These are phyloP conservation scores for Gallinago stenura DNA, from an alignment of 2,797 vertebrate genomes.

Conservation along the genomic window DNA sequence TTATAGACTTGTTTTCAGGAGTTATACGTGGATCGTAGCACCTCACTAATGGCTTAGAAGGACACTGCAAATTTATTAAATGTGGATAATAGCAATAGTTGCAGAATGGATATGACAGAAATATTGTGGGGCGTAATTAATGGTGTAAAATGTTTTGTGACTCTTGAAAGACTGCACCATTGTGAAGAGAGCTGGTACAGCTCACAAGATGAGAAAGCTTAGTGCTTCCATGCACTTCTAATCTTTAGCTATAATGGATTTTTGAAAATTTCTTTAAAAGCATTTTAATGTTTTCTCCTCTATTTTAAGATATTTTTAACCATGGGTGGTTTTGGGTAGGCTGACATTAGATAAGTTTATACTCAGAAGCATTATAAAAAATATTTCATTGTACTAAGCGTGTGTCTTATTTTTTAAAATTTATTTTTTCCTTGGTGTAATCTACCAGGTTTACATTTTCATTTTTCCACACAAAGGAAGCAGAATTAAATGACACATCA, in stretches of 20 bases:
- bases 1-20: not conserved
- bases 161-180: not conserved
- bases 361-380: not conserved
- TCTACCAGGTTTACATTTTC: not conserved
- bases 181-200: not conserved
- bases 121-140: not conserved
- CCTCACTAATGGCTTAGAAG: not conserved
- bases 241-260: not conserved
- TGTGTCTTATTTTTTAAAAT: not conserved
- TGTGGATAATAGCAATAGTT: not conserved
- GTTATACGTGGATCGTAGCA: not conserved
- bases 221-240: not conserved
- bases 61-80: not conserved
- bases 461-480: constrained; percentile 4
- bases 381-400: not conserved
- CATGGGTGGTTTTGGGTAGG: not conserved
- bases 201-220: not conserved
- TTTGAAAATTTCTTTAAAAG: not conserved
- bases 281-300: not conserved
- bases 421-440: not conserved
- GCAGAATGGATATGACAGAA: not conserved
- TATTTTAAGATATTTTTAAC: not conserved
- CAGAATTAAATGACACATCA: not conserved
- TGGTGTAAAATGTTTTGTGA: not conserved
- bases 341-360: not conserved